Base-by-base conservation (phyloP, 2,797 vertebrate genomes). In the Lagocephalus sceleratus region DNA sequence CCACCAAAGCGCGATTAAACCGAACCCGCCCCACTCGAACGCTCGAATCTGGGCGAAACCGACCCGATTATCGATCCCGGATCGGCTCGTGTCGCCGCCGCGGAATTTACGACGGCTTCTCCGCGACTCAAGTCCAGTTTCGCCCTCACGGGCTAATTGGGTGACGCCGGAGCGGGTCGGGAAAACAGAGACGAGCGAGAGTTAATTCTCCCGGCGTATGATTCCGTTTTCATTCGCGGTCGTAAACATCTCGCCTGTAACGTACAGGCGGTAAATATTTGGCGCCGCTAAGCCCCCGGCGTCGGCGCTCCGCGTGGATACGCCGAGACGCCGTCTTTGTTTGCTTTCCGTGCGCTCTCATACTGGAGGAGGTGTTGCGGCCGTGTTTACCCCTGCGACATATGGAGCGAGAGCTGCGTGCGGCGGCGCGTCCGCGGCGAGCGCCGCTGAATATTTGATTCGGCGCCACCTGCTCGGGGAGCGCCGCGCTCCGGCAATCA, bases 361-460 rank as follows among this genome's bases (percentile, higher is more conserved):
- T 20, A 35, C 41, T 40, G 52, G 11, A 32, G n/a, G 60, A 48
- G 32, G 20, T 7, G 50, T 20, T 9, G 44, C 17, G 43, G 20
- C 14, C 61, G 40, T 60, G 62, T 73, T 77, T 63, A 60, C 51
- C 21, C 10, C 35, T 25, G 73, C 38, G n/a, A 65, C 79, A 79
- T 72, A 80, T 65, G 78, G 78, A 42, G 32, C 11, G 32, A 54
- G 44, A 29, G 44, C 57, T 65, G 48, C 51, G 60, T n/a, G 53
- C 26, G 23, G 20, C 16, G 64, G 68, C 64, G 21, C 46, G 60
- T 73, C 61, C 62, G 12, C 32, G 52, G 61, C 75, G 52, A 66
- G 68, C 20, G 63, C 67, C 66, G 26, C 76, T 77, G 73, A 82
- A 83, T 80, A 69, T 80, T 83, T 85, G 72, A 80, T 73, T 63